Evolutionary conservation across 2,113 vertebrate genomes (phyloP), one percentile per base, ranked within the genome.

Genomic region (Takifugu bimaculatus): DNA sequence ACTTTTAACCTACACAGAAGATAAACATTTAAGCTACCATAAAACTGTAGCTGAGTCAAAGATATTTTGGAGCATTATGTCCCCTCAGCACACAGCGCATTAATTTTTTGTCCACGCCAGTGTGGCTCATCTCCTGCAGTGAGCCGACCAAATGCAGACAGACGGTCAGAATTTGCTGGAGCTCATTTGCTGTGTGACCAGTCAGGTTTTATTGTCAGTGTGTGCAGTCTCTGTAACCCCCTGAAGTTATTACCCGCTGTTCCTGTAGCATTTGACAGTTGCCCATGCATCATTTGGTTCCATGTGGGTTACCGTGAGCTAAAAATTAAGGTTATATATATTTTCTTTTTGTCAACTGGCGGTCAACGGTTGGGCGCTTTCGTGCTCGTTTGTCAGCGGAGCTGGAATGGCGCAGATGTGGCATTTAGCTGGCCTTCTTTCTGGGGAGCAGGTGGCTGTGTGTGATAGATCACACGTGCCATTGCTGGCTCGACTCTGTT

Each of bases 341-440:
- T 14, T 42, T 20, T 51, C 20, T 35, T 54, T 50, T 28, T 2
- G 13, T 63, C 54, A 26, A 48, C 54, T 59, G 70, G 47, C 10
- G 50, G 5, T 5, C 12, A 63, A 54, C 26, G 59, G n/a, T 63
- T 75, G 62, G 69, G 71, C 52, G 65, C 53, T 39, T 39, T 39
- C 7, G 35, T 10, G 11, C 35, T 39, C 35, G 11, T 39, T 39
- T 39, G 35, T 39, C 35, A 10, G 35, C 35, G 3, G 35, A 1
- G 35, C 35, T 10, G 35, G 35, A 63, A 50, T 11, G 29, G 74
- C 80, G 80, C 81, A 81, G 78, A 85, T 86, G 83, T 87, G 83
- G 79, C 79, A 83, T 88, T 87, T 88, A 84, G 87, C 79, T 82
- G 82, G 83, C 77, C 79, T 85, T 84, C 63, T 86, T 84, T 83